phyloP scores from a whole-genome alignment of 1,140 invertebrate genomes.

The Archivesica marissinica region DNA sequence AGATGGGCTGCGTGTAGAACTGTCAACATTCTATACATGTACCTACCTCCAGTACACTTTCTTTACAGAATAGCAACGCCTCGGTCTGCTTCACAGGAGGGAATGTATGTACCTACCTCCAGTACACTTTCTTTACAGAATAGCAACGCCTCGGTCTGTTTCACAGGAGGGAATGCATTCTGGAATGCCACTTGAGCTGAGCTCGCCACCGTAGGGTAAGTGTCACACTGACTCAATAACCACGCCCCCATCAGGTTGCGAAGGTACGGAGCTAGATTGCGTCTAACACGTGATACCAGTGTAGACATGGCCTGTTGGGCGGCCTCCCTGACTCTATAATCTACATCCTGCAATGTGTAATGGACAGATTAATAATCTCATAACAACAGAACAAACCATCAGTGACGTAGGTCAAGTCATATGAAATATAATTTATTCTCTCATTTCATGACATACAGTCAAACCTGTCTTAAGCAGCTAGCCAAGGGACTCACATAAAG shows the following conservation, averaged over 20 bases:
- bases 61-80: slow-evolving; percentile 90
- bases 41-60: slow-evolving; percentile 88
- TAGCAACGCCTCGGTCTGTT: slow-evolving; percentile 89
- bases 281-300: slow-evolving; percentile 88
- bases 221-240: slow-evolving; percentile 91
- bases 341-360: slow-evolving; percentile 88
- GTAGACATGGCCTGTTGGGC: slow-evolving; percentile 86
- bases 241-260: slow-evolving; percentile 88
- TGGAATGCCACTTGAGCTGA: slow-evolving; percentile 88
- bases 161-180: slow-evolving; percentile 89
- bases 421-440: no score
- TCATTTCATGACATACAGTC: no score
- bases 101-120: slow-evolving; percentile 87
- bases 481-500: no score
- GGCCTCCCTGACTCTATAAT: slow-evolving; percentile 91
- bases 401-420: no score
- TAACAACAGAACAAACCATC: no score
- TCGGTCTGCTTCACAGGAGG: slow-evolving; percentile 88
- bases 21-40: no score
- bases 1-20: no score
- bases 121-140: slow-evolving; percentile 92
- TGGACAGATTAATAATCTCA: no score
- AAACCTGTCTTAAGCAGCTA: no score
- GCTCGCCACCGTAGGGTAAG: slow-evolving; percentile 91
- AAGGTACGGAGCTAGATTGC: slow-evolving; percentile 90